phyloP scores from a whole-genome alignment of 1,140 invertebrate genomes.

The Conopomorpha cramerella region DNA sequence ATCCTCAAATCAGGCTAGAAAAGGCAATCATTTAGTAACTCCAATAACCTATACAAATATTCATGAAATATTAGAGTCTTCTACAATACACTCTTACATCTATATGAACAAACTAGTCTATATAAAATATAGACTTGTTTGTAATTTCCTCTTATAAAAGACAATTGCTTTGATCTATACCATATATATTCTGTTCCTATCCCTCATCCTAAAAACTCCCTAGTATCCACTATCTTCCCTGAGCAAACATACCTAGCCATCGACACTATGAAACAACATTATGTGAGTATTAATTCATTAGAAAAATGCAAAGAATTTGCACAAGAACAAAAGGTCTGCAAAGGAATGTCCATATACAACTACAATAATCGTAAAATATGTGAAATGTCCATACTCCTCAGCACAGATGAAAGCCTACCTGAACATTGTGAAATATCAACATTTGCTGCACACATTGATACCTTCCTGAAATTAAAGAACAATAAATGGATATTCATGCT shows the following conservation, averaged over 20 bases:
- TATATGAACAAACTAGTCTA: slow-evolving; percentile 15
- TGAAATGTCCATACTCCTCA: slow-evolving; percentile 10
- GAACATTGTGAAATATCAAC: slow-evolving; percentile 9
- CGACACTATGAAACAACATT: slow-evolving; percentile 9
- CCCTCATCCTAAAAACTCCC: slow-evolving; percentile 12
- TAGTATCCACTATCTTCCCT: slow-evolving; percentile 12
- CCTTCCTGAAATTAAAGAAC: slow-evolving; percentile 7
- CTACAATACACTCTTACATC: slow-evolving; percentile 10
- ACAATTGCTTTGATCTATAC: slow-evolving; percentile 9
- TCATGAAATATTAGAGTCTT: slow-evolving; percentile 13
- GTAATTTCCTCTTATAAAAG: slow-evolving; percentile 14
- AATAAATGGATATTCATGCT: slow-evolving; percentile 17
- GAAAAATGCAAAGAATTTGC: slow-evolving; percentile 12
- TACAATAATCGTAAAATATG: slow-evolving; percentile 10
- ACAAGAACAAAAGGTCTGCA: slow-evolving; percentile 9
- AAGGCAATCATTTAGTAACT: slow-evolving; percentile 8
- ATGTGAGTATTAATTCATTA: slow-evolving; percentile 11
- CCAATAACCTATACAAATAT: slow-evolving; percentile 10
- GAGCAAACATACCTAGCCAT: slow-evolving; percentile 17
- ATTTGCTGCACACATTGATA: slow-evolving; percentile 13
- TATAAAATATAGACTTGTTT: too few species aligned
- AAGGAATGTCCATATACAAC: slow-evolving; percentile 9
- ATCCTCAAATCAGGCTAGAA: slow-evolving; percentile 10
- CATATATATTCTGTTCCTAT: slow-evolving; percentile 15
- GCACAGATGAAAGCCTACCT: slow-evolving; percentile 5